Evolutionary conservation across 1,140 invertebrate species (phyloP).

Genomic region (Atta texana): DNA sequence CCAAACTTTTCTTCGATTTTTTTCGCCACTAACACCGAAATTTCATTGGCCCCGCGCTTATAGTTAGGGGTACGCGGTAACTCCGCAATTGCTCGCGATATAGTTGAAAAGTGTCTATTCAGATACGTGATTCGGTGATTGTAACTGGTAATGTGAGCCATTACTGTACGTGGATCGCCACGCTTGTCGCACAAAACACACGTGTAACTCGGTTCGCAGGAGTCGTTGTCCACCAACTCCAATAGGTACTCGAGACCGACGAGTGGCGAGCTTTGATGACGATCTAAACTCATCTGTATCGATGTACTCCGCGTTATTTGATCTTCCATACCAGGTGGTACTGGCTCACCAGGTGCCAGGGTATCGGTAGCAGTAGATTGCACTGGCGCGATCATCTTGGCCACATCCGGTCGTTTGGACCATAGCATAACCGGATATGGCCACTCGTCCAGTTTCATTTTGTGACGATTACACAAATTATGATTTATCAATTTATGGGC

Average conservation of each 20-base stretch:
- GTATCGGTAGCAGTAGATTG: slow-evolving; percentile 72
- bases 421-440: slow-evolving; percentile 84
- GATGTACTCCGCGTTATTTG: slow-evolving; percentile 86
- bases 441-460: slow-evolving; percentile 85
- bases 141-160: slow-evolving; percentile 91
- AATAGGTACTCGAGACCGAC: slow-evolving; percentile 91
- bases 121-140: slow-evolving; percentile 89
- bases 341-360: slow-evolving; percentile 89
- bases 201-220: slow-evolving; percentile 89
- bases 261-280: slow-evolving; percentile 85
- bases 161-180: slow-evolving; percentile 91
- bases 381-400: slow-evolving; percentile 72
- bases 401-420: slow-evolving; percentile 82
- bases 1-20: slow-evolving; percentile 88
- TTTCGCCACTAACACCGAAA: slow-evolving; percentile 87
- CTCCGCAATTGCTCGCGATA: slow-evolving; percentile 84
- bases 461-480: slow-evolving; percentile 84
- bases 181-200: slow-evolving; percentile 92
- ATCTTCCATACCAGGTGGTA: slow-evolving; percentile 91
- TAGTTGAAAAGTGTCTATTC: slow-evolving; percentile 87
- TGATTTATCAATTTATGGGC: slow-evolving; percentile 84
- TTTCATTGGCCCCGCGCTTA: slow-evolving; percentile 87
- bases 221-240: slow-evolving; percentile 89
- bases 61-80: slow-evolving; percentile 85
- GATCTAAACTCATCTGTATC: slow-evolving; percentile 87